Base-by-base conservation (phyloP, 1,140 invertebrate genomes). In the Drosophila suzukii region DNA sequence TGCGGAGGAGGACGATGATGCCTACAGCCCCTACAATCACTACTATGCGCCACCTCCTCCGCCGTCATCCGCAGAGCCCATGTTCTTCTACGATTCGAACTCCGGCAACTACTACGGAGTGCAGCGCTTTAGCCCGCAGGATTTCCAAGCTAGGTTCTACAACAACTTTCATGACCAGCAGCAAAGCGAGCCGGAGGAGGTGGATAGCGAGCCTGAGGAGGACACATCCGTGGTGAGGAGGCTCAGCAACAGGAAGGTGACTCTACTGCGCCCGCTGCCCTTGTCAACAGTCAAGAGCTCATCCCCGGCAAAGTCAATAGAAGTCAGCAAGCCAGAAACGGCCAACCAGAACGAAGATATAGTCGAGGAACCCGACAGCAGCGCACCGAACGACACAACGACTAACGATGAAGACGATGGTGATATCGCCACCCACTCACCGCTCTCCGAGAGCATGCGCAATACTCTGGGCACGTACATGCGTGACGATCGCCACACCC, bases 71-170 rank as follows among this genome's bases (percentile, higher is more conserved):
- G 36, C 58, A 2, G 60, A 75, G 38, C 79, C 83, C 0, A 66
- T 91, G 51, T 90, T 75, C 41, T 91, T 78, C 36, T 91, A 81
- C 53, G 73, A 78, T 20, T 49, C 80, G 10, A 47, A 72, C 39
- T 57, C 71, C 5, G 73, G 74, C 10, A 71, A 65, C 24, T 91
- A 84, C 39, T 91, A 84, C 50, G 82, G 74, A n/a, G 53, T 84
- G 34, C 79, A 75, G 56, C 73, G 75, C 6, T 65, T 75, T 6
- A 65, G 67, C 36, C 44, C 76, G 6, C 63, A 83, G n/a, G 57
- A 70, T 2, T 84, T 67, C 46, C 60, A 80, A 10, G 32, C 34
- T 1, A 65, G 32, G 12, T 86, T 62, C 17, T 82, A 76, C 43
- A 51, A 70, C 4, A 55, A 70, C 7, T 75, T 50, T 12, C 55